These are phyloP conservation scores for Tinamus major DNA, from an alignment of 2,797 vertebrate genomes.

Conservation along the genomic window DNA sequence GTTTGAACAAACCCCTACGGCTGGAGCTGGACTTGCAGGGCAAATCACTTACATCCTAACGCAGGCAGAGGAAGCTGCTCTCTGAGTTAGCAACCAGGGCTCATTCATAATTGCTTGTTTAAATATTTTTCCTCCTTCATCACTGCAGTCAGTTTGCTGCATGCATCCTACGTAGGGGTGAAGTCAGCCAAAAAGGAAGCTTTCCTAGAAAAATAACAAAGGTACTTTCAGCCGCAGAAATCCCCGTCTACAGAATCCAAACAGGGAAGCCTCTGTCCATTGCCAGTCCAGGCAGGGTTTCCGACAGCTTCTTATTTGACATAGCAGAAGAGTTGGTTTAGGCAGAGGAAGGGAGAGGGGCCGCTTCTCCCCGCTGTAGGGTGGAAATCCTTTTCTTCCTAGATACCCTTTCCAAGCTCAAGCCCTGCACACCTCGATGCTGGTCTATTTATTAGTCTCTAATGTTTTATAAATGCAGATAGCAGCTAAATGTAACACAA, in stretches of 20 bases:
- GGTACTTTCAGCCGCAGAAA: conserved; percentile 72
- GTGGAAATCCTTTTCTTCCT: conserved; percentile 32
- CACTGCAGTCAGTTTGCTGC: neutral
- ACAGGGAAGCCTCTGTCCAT: conserved; percentile 72
- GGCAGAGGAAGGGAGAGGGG: conserved; percentile 51
- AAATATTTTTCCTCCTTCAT: conserved; percentile 48
- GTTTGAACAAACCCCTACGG: neutral
- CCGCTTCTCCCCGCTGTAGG: neutral
- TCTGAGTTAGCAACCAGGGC: neutral
- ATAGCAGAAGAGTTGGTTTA: neutral
- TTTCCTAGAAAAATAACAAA: conserved; percentile 70
- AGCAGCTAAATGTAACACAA: neutral
- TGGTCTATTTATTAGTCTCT: neutral
- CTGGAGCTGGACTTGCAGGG: neutral
- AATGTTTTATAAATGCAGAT: neutral
- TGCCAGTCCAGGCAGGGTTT: conserved; percentile 63
- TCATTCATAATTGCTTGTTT: conserved; percentile 49
- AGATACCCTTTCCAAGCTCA: neutral
- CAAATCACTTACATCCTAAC: neutral
- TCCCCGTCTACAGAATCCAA: conserved; percentile 51
- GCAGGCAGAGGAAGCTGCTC: neutral
- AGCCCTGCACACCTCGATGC: accelerated
- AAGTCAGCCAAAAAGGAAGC: conserved; percentile 55
- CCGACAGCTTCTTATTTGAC: conserved; percentile 17
- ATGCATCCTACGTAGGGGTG: conserved; percentile 31